A percentile compares a stretch with the other conserved stretches of the same genome.
Evolutionary conservation across 1,140 invertebrate species (phyloP).

Genomic region (Drosophila pseudoobscura): DNA sequence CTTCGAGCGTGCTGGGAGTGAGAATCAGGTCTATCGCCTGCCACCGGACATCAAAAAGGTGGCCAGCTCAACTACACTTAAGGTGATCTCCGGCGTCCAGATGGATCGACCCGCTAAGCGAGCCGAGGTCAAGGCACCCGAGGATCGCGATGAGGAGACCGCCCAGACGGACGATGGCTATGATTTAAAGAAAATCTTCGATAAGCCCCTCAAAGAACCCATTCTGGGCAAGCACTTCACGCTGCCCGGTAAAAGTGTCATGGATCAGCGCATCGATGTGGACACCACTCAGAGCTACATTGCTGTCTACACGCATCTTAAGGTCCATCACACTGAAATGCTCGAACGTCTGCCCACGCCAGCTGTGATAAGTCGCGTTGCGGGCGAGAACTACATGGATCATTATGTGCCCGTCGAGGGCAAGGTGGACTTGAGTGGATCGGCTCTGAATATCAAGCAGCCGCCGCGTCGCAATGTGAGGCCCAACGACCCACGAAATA

Average conservation of each 20-base stretch:
- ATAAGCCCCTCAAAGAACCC: constrained; percentile 82
- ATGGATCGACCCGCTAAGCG: constrained; percentile 19
- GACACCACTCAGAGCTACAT: constrained; percentile 85
- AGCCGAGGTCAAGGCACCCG: not conserved
- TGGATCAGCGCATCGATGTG: constrained; percentile 80
- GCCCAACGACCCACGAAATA: constrained; percentile 6
- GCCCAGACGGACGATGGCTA: constrained; percentile 18
- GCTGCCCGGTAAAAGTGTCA: constrained; percentile 79
- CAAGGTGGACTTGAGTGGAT: constrained; percentile 8
- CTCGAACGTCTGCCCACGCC: constrained; percentile 84
- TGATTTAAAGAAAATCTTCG: constrained; percentile 1
- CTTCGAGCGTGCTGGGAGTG: constrained; percentile 73
- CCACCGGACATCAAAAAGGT: constrained; percentile 87
- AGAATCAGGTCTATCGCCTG: constrained; percentile 83
- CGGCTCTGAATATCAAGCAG: constrained; percentile 3
- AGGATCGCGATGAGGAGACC: not conserved
- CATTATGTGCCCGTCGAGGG: constrained; percentile 25
- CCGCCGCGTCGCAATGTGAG: constrained; percentile 1
- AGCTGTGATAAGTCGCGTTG: constrained; percentile 80
- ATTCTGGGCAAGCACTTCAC: constrained; percentile 84
- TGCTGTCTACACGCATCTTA: constrained; percentile 85
- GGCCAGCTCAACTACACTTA: constrained; percentile 87
- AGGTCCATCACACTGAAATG: constrained; percentile 83
- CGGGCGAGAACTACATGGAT: constrained; percentile 52
- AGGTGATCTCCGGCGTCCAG: constrained; percentile 83